These are phyloP conservation scores for Micromesistius poutassou DNA, from an alignment of 2,797 vertebrate species.

Conservation along the genomic window DNA sequence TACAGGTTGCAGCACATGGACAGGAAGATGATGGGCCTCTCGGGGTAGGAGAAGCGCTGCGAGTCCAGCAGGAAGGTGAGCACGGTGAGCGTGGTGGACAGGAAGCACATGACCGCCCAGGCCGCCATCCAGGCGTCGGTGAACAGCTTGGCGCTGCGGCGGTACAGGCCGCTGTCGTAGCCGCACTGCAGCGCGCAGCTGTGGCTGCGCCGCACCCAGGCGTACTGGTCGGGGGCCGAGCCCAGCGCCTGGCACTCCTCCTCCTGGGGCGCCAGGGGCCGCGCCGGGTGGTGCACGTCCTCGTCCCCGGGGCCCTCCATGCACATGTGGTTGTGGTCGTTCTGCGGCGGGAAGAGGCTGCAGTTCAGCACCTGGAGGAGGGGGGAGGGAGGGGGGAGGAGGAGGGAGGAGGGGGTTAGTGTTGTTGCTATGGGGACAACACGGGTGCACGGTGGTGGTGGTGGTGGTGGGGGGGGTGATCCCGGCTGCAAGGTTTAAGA, in stretches of 20 bases:
- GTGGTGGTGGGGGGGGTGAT: too few species aligned
- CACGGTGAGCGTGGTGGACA: slow-evolving; percentile 95
- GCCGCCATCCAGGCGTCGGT: slow-evolving; percentile 97
- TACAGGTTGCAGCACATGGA: slow-evolving; percentile 99
- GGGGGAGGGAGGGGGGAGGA: slow-evolving; percentile 9
- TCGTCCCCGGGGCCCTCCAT: slow-evolving; percentile 98
- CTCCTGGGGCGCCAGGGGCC: slow-evolving; percentile 81
- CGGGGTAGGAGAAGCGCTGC: slow-evolving; percentile 94
- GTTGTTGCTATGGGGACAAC: neutral
- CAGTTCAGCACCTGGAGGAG: slow-evolving; percentile 83
- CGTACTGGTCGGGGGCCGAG: slow-evolving; percentile 85
- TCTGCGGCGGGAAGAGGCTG: slow-evolving; percentile 95
- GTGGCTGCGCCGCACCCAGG: slow-evolving; percentile 91
- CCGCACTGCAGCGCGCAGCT: slow-evolving; percentile 92
- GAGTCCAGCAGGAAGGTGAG: slow-evolving; percentile 96
- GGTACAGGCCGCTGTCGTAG: slow-evolving; percentile 90
- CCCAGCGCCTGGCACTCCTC: slow-evolving; percentile 89
- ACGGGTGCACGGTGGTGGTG: neutral
- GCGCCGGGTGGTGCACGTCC: slow-evolving; percentile 81
- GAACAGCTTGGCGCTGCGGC: slow-evolving; percentile 89
- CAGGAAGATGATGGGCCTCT: slow-evolving; percentile 96
- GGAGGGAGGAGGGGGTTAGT: neutral
- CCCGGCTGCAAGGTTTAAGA: too few species aligned
- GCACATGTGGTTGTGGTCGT: slow-evolving; percentile 99
- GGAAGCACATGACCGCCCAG: slow-evolving; percentile 95